Percentiles rank a stretch among this genome's conserved stretches.
phyloP scores from a whole-genome alignment of 2,797 vertebrate genomes.

The Lindbergichthys nudifrons region DNA sequence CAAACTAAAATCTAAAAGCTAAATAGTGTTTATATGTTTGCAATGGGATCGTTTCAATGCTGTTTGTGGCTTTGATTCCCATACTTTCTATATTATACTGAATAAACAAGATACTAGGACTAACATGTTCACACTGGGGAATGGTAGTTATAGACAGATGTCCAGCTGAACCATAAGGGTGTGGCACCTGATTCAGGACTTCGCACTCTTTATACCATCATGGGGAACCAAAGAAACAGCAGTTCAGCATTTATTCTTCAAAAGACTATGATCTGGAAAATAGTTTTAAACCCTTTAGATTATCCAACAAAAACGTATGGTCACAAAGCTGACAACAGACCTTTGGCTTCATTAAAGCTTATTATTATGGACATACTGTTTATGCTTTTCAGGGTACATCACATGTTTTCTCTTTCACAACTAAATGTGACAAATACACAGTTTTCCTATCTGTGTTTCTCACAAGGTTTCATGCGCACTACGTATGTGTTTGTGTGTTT shows the following conservation, averaged over 20 bases:
- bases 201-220: conserved; percentile 44
- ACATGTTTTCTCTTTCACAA: background rate
- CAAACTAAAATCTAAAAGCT: conserved; percentile 49
- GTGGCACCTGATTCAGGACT: conserved; percentile 60
- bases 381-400: background rate
- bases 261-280: background rate
- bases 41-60: conserved; percentile 29
- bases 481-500: conserved; percentile 40
- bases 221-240: conserved; percentile 53
- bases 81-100: conserved; percentile 59
- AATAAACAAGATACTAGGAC: conserved; percentile 43
- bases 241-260: conserved; percentile 21
- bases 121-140: conserved; percentile 29
- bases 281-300: background rate
- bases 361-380: background rate
- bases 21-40: conserved; percentile 62
- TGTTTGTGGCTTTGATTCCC: conserved; percentile 62
- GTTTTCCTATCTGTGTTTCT: conserved; percentile 6
- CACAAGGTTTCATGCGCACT: background rate
- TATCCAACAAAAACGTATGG: background rate
- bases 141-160: conserved; percentile 70
- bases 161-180: conserved; percentile 62
- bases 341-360: background rate
- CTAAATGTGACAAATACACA: background rate
- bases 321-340: background rate